A percentile compares a stretch with the other conserved stretches of the same genome.
These are phyloP conservation scores for Macrobrachium nipponense DNA, from an alignment of 1,140 invertebrate species.

Conservation along the genomic window DNA sequence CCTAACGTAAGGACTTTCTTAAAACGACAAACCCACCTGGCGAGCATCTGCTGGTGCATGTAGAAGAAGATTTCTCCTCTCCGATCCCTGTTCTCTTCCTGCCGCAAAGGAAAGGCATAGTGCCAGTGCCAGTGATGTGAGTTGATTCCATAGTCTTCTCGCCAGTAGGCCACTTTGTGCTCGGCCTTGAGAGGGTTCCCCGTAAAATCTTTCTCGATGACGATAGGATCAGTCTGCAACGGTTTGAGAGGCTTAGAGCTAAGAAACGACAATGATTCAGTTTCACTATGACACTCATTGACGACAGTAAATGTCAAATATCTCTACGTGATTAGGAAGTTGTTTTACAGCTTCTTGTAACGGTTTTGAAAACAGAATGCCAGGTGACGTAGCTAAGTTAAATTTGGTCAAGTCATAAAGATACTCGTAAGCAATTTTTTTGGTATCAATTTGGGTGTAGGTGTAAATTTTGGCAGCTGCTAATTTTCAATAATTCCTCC, in stretches of 20 bases:
- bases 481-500: too few species aligned
- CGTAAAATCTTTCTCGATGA: constrained; percentile 37
- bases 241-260: background rate
- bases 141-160: constrained; percentile 64
- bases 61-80: constrained; percentile 65
- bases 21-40: constrained; percentile 35
- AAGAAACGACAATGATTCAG: background rate
- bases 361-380: too few species aligned
- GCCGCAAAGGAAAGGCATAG: constrained; percentile 58
- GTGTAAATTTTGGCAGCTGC: too few species aligned
- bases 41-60: constrained; percentile 65
- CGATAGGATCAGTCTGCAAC: background rate
- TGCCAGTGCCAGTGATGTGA: constrained; percentile 66
- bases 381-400: too few species aligned
- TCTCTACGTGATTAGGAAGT: too few species aligned
- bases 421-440: too few species aligned
- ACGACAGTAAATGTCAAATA: too few species aligned
- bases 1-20: too few species aligned
- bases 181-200: constrained; percentile 59
- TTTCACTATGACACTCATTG: too few species aligned
- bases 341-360: too few species aligned
- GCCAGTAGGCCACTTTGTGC: constrained; percentile 64
- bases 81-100: constrained; percentile 67
- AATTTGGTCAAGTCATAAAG: too few species aligned
- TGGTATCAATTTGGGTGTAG: too few species aligned